phyloP scores from a whole-genome alignment of 2,888 invertebrate genomes.

The Drosophila sordidula region DNA sequence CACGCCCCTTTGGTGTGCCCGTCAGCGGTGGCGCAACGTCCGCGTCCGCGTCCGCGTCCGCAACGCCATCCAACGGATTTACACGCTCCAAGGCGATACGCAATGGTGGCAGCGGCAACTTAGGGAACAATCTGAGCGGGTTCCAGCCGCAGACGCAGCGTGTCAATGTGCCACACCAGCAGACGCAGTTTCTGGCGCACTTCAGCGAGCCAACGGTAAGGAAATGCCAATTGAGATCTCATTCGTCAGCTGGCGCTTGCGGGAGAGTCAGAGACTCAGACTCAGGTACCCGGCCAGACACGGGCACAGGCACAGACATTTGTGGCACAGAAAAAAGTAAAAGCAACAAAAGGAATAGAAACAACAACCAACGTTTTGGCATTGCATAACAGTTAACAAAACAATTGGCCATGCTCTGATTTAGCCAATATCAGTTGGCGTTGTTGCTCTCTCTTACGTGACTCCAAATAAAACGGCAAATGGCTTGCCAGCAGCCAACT shows the following conservation, averaged over 20 bases:
- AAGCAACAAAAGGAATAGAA: conserved; percentile 51
- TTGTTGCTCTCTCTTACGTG: conserved; percentile 33
- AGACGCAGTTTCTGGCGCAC: conserved; percentile 84
- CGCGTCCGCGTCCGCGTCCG: conserved; percentile 31
- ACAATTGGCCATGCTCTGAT: conserved; percentile 80
- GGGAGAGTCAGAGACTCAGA: conserved; percentile 5
- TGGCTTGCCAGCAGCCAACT: conserved; percentile 49
- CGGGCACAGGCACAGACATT: conserved; percentile 25
- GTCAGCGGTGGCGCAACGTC: conserved; percentile 52
- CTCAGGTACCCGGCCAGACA: conserved; percentile 23
- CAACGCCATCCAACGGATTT: conserved; percentile 66
- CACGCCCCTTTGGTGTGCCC: conserved; percentile 84
- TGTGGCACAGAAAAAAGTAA: conserved; percentile 60
- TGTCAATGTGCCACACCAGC: conserved; percentile 84
- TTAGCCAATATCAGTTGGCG: conserved; percentile 70
- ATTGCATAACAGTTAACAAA: conserved; percentile 74
- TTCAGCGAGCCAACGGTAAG: conserved; percentile 83
- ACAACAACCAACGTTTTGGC: conserved; percentile 42
- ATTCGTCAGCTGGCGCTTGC: conserved; percentile 24
- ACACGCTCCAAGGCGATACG: conserved; percentile 82
- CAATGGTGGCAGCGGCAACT: conserved; percentile 50
- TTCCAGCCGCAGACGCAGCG: conserved; percentile 80
- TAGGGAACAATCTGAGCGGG: conserved; percentile 56
- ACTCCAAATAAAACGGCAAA: conserved; percentile 47
- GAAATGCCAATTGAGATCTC: conserved; percentile 43